A percentile compares a stretch with the other conserved stretches of the same genome.
Evolutionary conservation across 2,797 vertebrate species (phyloP).

Genomic region (Cossypha niveicapilla): DNA sequence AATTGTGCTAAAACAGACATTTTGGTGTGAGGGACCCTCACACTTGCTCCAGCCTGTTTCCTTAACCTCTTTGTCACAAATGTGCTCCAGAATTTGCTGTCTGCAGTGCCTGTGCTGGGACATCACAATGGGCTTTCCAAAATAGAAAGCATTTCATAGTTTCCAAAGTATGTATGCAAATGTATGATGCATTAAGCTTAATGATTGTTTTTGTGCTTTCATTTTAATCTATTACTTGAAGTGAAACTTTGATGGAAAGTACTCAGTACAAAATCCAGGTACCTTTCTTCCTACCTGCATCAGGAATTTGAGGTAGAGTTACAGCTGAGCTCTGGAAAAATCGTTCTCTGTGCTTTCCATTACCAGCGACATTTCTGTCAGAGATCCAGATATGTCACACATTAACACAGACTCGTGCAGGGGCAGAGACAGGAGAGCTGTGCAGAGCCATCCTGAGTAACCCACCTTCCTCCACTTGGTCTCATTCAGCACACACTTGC

Average conservation of each 20-base stretch:
- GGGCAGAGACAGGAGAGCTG: background rate
- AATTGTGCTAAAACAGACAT: background rate
- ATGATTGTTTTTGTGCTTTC: background rate
- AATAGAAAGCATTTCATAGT: background rate
- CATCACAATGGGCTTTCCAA: background rate
- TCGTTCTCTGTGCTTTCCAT: fast-evolving
- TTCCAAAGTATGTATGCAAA: background rate
- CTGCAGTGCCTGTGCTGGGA: background rate
- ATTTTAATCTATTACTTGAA: background rate
- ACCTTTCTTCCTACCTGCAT: background rate
- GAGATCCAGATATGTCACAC: background rate
- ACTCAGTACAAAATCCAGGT: background rate
- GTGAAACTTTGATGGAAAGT: background rate
- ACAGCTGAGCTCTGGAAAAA: background rate
- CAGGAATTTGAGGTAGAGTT: background rate
- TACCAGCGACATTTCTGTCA: background rate
- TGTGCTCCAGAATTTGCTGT: background rate
- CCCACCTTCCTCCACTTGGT: background rate
- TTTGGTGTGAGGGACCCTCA: background rate
- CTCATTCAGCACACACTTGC: background rate
- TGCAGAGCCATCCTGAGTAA: background rate
- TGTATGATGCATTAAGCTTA: background rate
- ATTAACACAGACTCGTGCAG: fast-evolving
- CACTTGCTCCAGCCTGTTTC: background rate
- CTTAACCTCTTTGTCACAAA: background rate